Evolutionary conservation across 2,113 vertebrate genomes (phyloP).

Genomic region (Xenopus laevis): DNA sequence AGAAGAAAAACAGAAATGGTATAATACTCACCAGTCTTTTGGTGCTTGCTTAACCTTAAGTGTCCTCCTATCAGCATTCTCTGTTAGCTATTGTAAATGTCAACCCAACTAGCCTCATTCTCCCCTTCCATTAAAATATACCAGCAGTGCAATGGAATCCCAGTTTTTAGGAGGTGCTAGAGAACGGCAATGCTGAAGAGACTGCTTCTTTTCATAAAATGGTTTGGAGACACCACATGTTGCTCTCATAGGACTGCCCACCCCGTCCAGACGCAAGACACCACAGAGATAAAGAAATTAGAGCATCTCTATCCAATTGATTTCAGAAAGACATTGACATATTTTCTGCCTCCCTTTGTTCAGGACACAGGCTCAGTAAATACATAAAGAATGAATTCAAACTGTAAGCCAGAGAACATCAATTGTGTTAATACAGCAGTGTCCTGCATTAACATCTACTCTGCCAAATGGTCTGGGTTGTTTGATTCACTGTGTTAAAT

Average conservation of each 20-base stretch:
- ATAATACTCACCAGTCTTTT: slow-evolving; percentile 53
- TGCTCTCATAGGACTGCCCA: slow-evolving; percentile 35
- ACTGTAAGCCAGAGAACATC: slow-evolving; percentile 32
- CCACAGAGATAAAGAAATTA: slow-evolving; percentile 49
- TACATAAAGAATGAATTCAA: slow-evolving; percentile 43
- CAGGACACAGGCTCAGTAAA: slow-evolving; percentile 53
- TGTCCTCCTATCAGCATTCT: slow-evolving; percentile 62
- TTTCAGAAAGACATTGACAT: slow-evolving; percentile 52
- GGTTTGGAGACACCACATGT: slow-evolving; percentile 44
- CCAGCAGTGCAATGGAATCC: no score
- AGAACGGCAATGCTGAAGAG: no score
- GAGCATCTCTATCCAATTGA: slow-evolving; percentile 48
- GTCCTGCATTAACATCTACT: slow-evolving; percentile 32
- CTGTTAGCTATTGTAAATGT: slow-evolving; percentile 43
- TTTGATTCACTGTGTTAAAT: neutral
- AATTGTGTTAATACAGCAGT: slow-evolving; percentile 23
- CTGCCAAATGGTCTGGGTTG: slow-evolving; percentile 10
- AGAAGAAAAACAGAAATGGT: neutral
- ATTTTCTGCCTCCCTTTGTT: slow-evolving; percentile 54
- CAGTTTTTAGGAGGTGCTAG: no score
- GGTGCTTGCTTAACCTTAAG: slow-evolving; percentile 36
- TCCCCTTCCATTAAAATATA: slow-evolving; percentile 11
- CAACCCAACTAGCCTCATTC: slow-evolving; percentile 48
- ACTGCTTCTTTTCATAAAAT: slow-evolving; percentile 15
- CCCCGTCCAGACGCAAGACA: slow-evolving; percentile 46